Evolutionary conservation across 2,113 vertebrate genomes (phyloP).

Genomic region (Paracanthobrama guichenoti): DNA sequence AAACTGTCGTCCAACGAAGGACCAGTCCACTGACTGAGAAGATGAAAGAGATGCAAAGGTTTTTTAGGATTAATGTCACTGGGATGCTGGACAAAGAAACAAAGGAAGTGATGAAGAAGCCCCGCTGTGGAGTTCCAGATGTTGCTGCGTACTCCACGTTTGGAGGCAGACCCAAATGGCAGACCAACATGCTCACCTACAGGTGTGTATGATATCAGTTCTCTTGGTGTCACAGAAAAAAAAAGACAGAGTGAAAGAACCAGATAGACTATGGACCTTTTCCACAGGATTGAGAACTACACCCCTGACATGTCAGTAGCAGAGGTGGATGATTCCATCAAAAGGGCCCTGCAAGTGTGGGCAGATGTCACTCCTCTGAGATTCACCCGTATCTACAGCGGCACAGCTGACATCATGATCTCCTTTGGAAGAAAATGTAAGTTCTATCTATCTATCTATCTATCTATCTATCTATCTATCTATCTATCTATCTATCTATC

Average conservation of each 20-base stretch:
- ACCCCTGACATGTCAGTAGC: conserved; percentile 70
- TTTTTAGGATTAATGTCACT: conserved; percentile 74
- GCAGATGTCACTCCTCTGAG: conserved; percentile 74
- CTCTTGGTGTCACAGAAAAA: neutral
- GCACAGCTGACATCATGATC: conserved; percentile 62
- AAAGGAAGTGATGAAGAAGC: conserved; percentile 72
- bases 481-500: neutral
- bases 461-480: neutral
- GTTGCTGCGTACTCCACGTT: conserved; percentile 68
- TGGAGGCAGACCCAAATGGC: conserved; percentile 74
- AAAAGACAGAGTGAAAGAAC: neutral
- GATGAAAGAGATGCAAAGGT: conserved; percentile 80
- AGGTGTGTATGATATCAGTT: conserved; percentile 68
- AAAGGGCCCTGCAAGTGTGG: conserved; percentile 81
- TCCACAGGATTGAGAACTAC: conserved; percentile 78
- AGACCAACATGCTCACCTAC: conserved; percentile 78
- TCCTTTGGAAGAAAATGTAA: conserved; percentile 75
- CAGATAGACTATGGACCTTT: neutral
- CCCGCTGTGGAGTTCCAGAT: conserved; percentile 78
- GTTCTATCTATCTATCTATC: neutral
- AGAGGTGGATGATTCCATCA: conserved; percentile 72
- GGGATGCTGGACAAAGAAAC: conserved; percentile 74
- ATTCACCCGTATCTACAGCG: conserved; percentile 68
- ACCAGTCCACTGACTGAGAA: conserved; percentile 56
- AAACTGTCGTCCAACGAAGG: neutral